Base-by-base conservation (phyloP, 1,140 invertebrate species). In the Charaxes varanes region DNA sequence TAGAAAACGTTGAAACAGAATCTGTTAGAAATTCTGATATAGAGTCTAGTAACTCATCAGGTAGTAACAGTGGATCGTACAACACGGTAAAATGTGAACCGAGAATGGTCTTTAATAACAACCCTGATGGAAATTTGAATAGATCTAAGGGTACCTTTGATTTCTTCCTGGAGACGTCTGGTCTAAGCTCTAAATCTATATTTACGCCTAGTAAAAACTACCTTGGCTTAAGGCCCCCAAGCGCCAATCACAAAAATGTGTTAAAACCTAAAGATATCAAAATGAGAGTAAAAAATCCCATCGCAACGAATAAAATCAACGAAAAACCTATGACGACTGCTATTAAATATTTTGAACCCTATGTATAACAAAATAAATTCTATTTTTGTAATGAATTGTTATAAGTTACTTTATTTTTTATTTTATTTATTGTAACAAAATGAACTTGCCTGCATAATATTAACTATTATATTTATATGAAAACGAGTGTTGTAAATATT, bases 151-250 rank as follows among this genome's bases (percentile, higher is more conserved):
- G 77, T 16, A 62, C 88, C 15, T 91, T 90, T 45, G 92, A 93
- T 69, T 89, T 90, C 60, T 94, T 94, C 55, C 72, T 94, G 10
- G 92, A 94, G 63, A 89, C 90, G 12, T 93, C 92, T 40, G 92
- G 92, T 30, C 86, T 94, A 22, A 93, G 91, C 78, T 92, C 91
- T 44, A 94, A 94, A 70, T 92, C 91, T 3, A 92, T 94, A 51
- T 85, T 93, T 43, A 91, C 90, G 2, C 91, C 91, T 0, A 89
- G 87, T 26, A 86, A 90, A 47, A 63, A 57, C 32, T 78, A 73
- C 33, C 18, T 76, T 8, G 65, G 63, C 18, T 31, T 69, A 48
- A 69, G 84, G 47, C 84, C 84, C 8, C 81, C 91, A 19, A 86
- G 90, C 41, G 91, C 89, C 53, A 93, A 92, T 69, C 92, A 93